These are phyloP conservation scores for Chitala chitala DNA, from an alignment of 2,113 vertebrate genomes.

Conservation along the genomic window DNA sequence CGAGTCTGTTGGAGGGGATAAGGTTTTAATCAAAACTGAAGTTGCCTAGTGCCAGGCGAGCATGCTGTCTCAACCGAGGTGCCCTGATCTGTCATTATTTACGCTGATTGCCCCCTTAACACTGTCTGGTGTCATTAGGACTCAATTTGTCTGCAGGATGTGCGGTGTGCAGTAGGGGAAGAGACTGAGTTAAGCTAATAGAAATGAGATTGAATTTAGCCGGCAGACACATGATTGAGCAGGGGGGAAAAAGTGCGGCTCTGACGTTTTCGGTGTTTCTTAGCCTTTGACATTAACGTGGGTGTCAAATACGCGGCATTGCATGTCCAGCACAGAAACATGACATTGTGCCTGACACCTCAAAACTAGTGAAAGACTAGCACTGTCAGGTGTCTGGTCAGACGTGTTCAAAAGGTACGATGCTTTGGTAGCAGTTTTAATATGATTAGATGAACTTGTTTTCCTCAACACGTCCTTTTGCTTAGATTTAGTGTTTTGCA, in stretches of 20 bases:
- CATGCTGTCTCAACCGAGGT: not conserved
- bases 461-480: not conserved
- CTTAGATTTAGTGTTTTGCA: too few relatives aligned
- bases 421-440: too few relatives aligned
- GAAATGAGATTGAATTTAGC: not conserved
- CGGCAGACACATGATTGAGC: not conserved
- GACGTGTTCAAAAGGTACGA: too few relatives aligned
- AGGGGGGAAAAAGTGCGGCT: not conserved
- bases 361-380: too few relatives aligned
- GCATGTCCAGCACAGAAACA: not conserved
- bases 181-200: not conserved
- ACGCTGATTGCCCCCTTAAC: not conserved
- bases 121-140: constrained; percentile 20
- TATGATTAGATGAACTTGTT: too few relatives aligned
- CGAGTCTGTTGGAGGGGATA: not conserved
- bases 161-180: not conserved
- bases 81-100: constrained; percentile 13
- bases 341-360: not conserved
- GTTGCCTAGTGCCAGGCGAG: not conserved
- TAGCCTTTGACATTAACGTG: not conserved
- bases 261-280: not conserved
- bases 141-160: constrained; percentile 16
- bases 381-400: too few relatives aligned
- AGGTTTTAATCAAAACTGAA: not conserved
- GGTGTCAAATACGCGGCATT: constrained; percentile 85